Conservation (phyloP, 1,140 invertebrate genomes). For the Tribolium castaneum region DNA sequence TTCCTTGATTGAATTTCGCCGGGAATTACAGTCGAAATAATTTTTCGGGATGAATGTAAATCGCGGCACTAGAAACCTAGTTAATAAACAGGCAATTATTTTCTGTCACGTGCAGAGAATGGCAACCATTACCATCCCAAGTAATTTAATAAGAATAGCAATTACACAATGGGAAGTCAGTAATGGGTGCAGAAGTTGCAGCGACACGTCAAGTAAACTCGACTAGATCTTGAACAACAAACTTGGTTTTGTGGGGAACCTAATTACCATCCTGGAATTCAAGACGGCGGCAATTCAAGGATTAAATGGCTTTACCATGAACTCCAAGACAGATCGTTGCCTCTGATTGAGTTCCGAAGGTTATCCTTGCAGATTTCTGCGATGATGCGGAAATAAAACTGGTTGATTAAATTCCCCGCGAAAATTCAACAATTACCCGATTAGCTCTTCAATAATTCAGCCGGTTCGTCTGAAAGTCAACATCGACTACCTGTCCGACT, state of each 20-base stretch:
- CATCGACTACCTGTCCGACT: conserved; percentile 10
- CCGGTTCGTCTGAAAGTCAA: conserved; percentile 46
- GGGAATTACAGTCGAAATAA: background rate
- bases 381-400: conserved; percentile 31
- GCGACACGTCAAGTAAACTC: conserved; percentile 48
- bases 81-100: conserved; percentile 41
- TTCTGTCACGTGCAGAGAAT: conserved; percentile 43
- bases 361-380: background rate
- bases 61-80: background rate
- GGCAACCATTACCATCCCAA: conserved; percentile 36
- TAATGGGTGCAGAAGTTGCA: conserved; percentile 45
- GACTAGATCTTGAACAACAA: conserved; percentile 44
- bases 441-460: conserved; percentile 13
- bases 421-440: background rate
- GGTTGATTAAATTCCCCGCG: conserved; percentile 4
- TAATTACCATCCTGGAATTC: conserved; percentile 48
- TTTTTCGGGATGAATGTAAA: background rate
- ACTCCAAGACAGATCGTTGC: conserved; percentile 32
- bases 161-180: conserved; percentile 42
- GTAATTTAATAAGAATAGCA: conserved; percentile 47
- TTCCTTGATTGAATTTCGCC: conserved; percentile 33
- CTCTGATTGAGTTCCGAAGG: conserved; percentile 37
- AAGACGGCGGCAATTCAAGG: conserved; percentile 41
- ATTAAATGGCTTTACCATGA: conserved; percentile 43
- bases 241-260: conserved; percentile 47